These are phyloP conservation scores for Brachionus koreanus DNA, from an alignment of 1,140 invertebrate genomes.

Conservation along the genomic window DNA sequence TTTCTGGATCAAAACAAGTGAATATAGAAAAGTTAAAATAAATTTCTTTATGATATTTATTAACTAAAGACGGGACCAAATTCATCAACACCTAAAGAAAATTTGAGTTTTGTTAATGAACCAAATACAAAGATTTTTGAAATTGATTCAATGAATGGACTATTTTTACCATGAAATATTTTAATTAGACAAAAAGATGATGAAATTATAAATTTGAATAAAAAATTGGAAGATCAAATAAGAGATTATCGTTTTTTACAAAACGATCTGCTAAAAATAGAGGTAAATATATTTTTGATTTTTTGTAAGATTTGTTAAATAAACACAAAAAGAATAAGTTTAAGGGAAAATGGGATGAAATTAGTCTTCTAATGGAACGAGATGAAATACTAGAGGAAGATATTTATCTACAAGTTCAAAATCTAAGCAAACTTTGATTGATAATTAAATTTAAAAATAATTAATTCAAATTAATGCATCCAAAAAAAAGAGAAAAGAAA, in stretches of 20 bases:
- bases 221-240: background rate
- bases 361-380: background rate
- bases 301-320: too few relatives aligned
- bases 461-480: background rate
- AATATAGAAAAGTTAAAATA: too few relatives aligned
- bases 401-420: background rate
- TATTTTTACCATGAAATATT: background rate
- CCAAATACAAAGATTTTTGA: background rate
- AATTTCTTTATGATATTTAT: too few relatives aligned
- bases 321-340: too few relatives aligned
- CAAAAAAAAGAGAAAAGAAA: background rate
- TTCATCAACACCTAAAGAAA: background rate
- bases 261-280: background rate
- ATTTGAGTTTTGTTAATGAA: background rate
- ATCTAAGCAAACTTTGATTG: background rate
- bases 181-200: too few relatives aligned
- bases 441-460: background rate
- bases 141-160: background rate
- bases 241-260: background rate
- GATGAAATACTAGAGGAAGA: background rate
- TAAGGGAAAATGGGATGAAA: background rate
- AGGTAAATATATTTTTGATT: too few relatives aligned
- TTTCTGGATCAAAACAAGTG: too few relatives aligned
- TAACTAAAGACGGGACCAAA: too few relatives aligned
- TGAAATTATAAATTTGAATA: background rate